phyloP scores from a whole-genome alignment of 2,797 vertebrate species.

The Thripadectes ignobilis region DNA sequence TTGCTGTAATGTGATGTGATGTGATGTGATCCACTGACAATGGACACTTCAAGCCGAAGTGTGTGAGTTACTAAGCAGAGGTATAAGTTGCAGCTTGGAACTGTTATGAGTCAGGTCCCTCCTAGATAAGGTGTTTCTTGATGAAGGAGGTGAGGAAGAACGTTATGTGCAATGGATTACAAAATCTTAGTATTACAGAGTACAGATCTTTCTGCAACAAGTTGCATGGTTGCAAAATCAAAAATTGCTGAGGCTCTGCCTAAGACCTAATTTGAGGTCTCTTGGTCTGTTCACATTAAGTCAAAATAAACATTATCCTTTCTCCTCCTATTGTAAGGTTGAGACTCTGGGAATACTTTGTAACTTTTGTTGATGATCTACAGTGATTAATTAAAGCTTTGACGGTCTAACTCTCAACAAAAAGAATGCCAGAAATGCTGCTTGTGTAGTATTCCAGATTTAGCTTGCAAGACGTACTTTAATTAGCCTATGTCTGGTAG shows the following conservation, averaged over 20 bases:
- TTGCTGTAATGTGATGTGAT: background rate
- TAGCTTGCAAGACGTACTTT: background rate
- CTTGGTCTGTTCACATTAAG: background rate
- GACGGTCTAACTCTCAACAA: background rate
- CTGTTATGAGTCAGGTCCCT: background rate
- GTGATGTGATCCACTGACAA: background rate
- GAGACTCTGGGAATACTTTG: background rate
- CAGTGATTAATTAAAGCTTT: background rate
- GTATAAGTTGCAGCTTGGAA: background rate
- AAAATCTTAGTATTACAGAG: slow-evolving; percentile 34
- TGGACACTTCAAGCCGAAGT: fast-evolving
- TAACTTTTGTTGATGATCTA: background rate
- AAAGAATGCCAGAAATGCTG: background rate
- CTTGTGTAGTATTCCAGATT: background rate
- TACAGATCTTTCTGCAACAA: slow-evolving; percentile 41
- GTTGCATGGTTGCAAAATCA: slow-evolving; percentile 38
- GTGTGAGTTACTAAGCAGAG: background rate
- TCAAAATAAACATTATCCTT: background rate
- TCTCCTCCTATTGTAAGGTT: background rate
- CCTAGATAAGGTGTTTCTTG: slow-evolving; percentile 41
- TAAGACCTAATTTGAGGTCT: slow-evolving; percentile 12
- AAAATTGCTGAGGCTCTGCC: slow-evolving; percentile 1
- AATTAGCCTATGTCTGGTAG: background rate
- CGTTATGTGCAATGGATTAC: slow-evolving; percentile 29
- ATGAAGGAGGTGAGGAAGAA: slow-evolving; percentile 10